A percentile compares a stretch with the other conserved stretches of the same genome.
phyloP scores from a whole-genome alignment of 2,113 vertebrate genomes.

The Semnornis frantzii region DNA sequence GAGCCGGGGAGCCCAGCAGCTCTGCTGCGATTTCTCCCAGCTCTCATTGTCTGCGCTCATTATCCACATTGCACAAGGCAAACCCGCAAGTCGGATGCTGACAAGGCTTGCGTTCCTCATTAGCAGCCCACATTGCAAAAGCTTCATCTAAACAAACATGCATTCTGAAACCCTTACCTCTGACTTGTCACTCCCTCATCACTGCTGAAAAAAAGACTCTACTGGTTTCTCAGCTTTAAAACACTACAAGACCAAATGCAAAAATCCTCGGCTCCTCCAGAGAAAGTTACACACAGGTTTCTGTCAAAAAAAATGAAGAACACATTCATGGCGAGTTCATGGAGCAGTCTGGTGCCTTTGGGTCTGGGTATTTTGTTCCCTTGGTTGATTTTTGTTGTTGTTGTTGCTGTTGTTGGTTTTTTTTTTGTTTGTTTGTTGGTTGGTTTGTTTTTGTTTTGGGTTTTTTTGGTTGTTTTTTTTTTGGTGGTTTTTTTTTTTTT shows the following conservation, averaged over 20 bases:
- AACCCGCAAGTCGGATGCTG: conserved; percentile 55
- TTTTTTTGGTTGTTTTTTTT: no score
- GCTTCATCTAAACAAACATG: conserved; percentile 52
- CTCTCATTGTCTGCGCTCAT: conserved; percentile 54
- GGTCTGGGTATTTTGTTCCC: background rate
- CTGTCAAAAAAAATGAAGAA: conserved; percentile 53
- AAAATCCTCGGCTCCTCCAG: conserved; percentile 45
- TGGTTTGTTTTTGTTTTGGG: no score
- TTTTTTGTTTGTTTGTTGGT: no score
- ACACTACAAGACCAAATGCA: conserved; percentile 26
- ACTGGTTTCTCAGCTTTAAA: conserved; percentile 35
- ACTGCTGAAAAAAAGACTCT: conserved; percentile 39
- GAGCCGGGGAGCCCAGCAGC: conserved; percentile 6
- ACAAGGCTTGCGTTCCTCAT: conserved; percentile 53
- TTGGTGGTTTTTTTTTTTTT: background rate
- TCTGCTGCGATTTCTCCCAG: conserved; percentile 3
- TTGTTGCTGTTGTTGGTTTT: no score
- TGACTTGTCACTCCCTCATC: conserved; percentile 55
- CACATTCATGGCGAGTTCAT: conserved; percentile 40
- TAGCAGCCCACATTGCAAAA: conserved; percentile 50
- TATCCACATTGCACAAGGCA: conserved; percentile 53
- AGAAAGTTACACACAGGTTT: conserved; percentile 31
- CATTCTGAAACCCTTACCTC: conserved; percentile 66
- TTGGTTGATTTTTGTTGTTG: background rate
- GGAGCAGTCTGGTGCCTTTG: conserved; percentile 24